These are phyloP conservation scores for Idaea dimidiata DNA, from an alignment of 2,888 invertebrate species.

Conservation along the genomic window DNA sequence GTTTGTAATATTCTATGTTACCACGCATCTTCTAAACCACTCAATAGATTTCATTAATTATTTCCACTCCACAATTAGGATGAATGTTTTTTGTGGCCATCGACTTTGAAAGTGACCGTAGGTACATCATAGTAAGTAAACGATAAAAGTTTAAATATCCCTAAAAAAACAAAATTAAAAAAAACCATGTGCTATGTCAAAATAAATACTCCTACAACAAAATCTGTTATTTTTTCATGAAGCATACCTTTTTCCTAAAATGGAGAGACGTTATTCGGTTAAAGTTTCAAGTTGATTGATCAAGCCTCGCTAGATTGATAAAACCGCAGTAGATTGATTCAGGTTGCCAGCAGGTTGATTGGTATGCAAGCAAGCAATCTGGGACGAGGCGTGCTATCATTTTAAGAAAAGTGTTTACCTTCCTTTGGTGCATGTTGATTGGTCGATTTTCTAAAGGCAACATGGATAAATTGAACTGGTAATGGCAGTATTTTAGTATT, in stretches of 20 bases:
- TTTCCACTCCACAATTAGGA: too few relatives aligned
- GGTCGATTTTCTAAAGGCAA: neutral
- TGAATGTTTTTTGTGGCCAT: too few relatives aligned
- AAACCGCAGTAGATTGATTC: constrained; percentile 1
- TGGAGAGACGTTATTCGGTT: neutral
- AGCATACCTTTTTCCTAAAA: neutral
- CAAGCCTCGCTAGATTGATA: neutral
- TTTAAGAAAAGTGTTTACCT: neutral
- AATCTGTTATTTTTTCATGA: neutral
- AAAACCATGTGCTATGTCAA: too few relatives aligned
- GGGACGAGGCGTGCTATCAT: neutral
- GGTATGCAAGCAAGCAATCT: neutral
- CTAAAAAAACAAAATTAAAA: too few relatives aligned
- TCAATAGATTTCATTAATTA: too few relatives aligned
- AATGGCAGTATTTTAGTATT: neutral
- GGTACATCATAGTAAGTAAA: too few relatives aligned
- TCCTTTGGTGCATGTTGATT: neutral
- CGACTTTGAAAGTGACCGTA: too few relatives aligned
- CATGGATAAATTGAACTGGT: neutral
- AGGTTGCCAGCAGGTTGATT: neutral
- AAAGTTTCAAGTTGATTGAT: neutral
- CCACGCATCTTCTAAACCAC: too few relatives aligned
- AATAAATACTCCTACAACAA: too few relatives aligned
- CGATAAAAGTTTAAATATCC: too few relatives aligned
- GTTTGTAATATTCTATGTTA: too few relatives aligned